These are phyloP conservation scores for Hylomyscus alleni DNA, from an alignment of 2,797 vertebrate species.

Conservation along the genomic window DNA sequence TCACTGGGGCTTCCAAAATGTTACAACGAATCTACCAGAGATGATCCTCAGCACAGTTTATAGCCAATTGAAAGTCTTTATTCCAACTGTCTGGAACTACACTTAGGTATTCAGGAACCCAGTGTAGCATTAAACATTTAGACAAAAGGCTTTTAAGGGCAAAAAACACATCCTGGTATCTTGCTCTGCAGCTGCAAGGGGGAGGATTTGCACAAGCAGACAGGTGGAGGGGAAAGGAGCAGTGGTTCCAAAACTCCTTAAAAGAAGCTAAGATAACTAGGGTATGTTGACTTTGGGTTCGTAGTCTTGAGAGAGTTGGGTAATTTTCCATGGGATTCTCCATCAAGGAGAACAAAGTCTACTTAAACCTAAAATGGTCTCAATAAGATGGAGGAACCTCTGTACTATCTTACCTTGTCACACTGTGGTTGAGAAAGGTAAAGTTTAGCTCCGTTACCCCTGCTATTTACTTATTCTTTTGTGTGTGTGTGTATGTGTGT, in stretches of 20 bases:
- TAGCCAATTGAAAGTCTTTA: neutral
- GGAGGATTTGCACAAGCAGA: neutral
- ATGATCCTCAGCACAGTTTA: neutral
- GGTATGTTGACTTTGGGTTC: neutral
- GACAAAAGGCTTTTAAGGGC: neutral
- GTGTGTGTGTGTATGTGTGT: neutral
- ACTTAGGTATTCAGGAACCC: neutral
- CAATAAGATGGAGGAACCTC: neutral
- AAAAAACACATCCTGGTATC: neutral
- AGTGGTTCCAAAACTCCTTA: neutral
- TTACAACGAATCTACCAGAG: neutral
- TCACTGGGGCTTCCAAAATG: neutral
- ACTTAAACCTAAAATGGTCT: neutral
- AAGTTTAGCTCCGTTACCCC: neutral
- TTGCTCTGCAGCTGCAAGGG: neutral
- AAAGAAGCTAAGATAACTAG: neutral
- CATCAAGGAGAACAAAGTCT: neutral
- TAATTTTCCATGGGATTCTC: neutral
- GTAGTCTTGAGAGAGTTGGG: neutral
- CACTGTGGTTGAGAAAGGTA: neutral
- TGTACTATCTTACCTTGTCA: neutral
- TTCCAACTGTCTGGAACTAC: neutral
- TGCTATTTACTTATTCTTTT: neutral
- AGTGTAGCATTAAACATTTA: neutral
- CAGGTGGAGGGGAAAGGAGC: neutral